Percentiles rank a stretch among this genome's conserved stretches.
phyloP scores from a whole-genome alignment of 2,113 vertebrate genomes.

The Panthera uncia region DNA sequence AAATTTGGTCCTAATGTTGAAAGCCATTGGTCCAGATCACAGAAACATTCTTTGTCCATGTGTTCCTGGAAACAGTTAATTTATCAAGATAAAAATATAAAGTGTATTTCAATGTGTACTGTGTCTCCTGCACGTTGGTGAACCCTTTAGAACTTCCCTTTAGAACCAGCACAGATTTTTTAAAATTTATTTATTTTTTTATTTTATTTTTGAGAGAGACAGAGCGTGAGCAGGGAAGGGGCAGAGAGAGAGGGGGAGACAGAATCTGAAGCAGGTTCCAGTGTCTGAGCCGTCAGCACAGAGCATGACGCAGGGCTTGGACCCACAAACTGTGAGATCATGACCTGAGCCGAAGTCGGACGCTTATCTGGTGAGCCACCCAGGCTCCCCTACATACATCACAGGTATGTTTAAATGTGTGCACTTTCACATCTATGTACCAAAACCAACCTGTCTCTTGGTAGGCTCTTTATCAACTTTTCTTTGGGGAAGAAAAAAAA shows the following conservation, averaged over 20 bases:
- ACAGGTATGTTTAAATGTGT: rapidly evolving
- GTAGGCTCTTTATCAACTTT: background rate
- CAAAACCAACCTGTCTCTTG: background rate
- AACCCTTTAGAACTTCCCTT: background rate
- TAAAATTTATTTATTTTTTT: no score
- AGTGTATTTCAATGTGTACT: rapidly evolving
- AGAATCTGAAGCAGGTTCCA: no score
- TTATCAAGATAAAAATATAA: background rate
- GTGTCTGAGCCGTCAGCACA: no score
- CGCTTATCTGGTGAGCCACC: no score
- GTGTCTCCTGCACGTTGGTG: background rate
- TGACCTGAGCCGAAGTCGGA: no score
- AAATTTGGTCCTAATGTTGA: background rate
- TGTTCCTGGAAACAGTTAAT: rapidly evolving
- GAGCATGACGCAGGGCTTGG: no score
- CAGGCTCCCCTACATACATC: background rate
- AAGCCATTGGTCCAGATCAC: background rate
- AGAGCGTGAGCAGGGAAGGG: no score
- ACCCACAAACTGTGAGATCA: no score
- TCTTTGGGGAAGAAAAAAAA: background rate
- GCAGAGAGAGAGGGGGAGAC: no score
- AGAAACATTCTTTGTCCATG: rapidly evolving
- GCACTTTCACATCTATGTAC: rapidly evolving
- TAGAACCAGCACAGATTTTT: rapidly evolving
- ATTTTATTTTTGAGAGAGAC: no score